Conservation (phyloP, 2,113 vertebrate genomes). For the Charadrius vociferus region DNA sequence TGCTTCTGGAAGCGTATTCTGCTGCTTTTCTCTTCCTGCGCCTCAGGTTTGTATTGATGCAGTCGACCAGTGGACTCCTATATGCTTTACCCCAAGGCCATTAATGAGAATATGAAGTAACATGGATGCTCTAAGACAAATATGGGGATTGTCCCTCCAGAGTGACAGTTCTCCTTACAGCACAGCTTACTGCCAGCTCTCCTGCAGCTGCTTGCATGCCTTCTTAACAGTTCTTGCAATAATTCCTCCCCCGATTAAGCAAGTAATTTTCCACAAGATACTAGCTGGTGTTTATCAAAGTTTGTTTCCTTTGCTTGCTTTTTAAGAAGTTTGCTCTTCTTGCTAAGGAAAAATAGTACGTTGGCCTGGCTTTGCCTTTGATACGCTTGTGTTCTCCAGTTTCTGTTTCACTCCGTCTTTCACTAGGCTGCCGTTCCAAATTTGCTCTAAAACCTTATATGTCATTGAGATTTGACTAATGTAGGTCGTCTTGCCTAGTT, state of each 20-base stretch:
- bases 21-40: neutral
- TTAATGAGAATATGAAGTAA: neutral
- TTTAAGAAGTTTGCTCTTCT: neutral
- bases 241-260: neutral
- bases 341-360: neutral
- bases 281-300: neutral
- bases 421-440: neutral
- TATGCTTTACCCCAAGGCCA: neutral
- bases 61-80: neutral
- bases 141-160: fast-evolving
- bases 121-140: neutral
- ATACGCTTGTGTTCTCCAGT: neutral
- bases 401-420: neutral
- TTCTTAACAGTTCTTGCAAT: neutral
- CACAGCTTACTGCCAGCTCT: neutral
- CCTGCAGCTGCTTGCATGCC: neutral
- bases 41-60: neutral
- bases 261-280: neutral
- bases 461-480: neutral
- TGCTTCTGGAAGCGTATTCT: neutral
- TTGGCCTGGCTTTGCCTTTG: neutral
- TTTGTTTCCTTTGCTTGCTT: neutral
- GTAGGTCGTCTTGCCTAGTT: neutral
- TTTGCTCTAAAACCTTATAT: neutral
- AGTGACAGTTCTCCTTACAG: neutral